A percentile compares a stretch with the other conserved stretches of the same genome.
Evolutionary conservation across 2,113 vertebrate species (phyloP).

Genomic region (Hystrix cristata): DNA sequence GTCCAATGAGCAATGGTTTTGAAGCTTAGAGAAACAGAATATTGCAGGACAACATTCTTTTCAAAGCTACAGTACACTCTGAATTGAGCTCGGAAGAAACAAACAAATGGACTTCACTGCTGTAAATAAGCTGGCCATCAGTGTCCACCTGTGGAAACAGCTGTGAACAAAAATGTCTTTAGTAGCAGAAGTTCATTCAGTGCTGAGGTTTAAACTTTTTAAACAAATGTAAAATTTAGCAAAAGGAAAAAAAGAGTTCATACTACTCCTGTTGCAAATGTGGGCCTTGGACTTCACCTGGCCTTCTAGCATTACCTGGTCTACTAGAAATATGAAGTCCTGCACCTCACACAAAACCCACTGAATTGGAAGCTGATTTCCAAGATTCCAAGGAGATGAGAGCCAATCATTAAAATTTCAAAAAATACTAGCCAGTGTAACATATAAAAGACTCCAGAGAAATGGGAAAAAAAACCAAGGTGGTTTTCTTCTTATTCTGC

Average conservation of each 20-base stretch:
- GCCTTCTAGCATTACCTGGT: neutral
- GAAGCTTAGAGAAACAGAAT: neutral
- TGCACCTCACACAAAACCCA: neutral
- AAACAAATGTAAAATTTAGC: slow-evolving; percentile 16
- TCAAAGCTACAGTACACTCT: neutral
- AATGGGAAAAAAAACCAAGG: neutral
- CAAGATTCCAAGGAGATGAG: neutral
- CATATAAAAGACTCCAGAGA: neutral
- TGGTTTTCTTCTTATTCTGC: neutral
- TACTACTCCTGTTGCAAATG: neutral
- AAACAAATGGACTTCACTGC: neutral
- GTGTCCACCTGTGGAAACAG: neutral
- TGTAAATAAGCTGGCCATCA: neutral
- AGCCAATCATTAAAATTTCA: slow-evolving; percentile 3
- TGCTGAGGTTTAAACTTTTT: neutral
- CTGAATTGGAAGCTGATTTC: neutral
- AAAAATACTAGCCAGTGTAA: neutral
- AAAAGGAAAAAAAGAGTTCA: neutral
- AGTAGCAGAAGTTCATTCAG: neutral
- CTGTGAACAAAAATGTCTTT: neutral
- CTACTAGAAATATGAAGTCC: neutral
- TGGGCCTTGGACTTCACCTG: neutral
- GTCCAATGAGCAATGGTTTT: neutral
- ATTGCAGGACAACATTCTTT: neutral
- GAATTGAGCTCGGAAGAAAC: neutral